Percentiles rank a stretch among this genome's conserved stretches.
phyloP scores from a whole-genome alignment of 2,888 invertebrate species.

The Cephus spinipes region DNA sequence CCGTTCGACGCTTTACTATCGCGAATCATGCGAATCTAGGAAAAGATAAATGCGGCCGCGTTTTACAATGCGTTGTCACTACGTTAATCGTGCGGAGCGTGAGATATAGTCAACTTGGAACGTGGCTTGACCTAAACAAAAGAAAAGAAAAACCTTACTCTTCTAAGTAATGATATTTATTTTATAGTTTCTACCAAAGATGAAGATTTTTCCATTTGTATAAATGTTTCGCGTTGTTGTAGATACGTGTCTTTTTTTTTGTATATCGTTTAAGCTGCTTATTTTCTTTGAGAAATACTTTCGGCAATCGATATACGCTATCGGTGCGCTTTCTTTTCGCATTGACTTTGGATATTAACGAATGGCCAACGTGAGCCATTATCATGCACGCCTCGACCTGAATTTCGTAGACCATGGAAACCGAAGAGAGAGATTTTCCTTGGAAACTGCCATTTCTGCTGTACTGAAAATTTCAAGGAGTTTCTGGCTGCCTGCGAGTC shows the following conservation, averaged over 20 bases:
- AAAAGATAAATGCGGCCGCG: neutral
- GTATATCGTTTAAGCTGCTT: neutral
- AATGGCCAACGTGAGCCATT: neutral
- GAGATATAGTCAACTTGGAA: neutral
- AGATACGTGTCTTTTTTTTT: neutral
- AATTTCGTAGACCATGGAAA: neutral
- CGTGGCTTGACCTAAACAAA: neutral
- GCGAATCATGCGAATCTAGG: neutral
- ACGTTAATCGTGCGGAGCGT: neutral
- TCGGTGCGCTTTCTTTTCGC: neutral
- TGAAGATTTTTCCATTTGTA: conserved; percentile 55
- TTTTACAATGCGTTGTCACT: neutral
- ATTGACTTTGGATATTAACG: neutral
- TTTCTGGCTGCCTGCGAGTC: neutral
- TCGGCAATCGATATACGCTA: neutral
- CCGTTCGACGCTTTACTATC: neutral
- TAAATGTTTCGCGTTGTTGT: conserved; percentile 36
- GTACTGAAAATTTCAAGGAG: neutral
- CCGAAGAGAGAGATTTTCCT: neutral
- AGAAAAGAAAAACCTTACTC: neutral
- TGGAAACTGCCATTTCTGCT: conserved; percentile 1
- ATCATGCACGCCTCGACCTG: neutral
- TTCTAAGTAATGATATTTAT: conserved; percentile 61
- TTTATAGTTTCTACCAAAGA: conserved; percentile 66
- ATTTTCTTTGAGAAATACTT: neutral